Percentiles rank a stretch among this genome's conserved stretches.
Conservation (phyloP, 64 coral and sea anemone genomes). For the Dendronephthya gigantea region DNA sequence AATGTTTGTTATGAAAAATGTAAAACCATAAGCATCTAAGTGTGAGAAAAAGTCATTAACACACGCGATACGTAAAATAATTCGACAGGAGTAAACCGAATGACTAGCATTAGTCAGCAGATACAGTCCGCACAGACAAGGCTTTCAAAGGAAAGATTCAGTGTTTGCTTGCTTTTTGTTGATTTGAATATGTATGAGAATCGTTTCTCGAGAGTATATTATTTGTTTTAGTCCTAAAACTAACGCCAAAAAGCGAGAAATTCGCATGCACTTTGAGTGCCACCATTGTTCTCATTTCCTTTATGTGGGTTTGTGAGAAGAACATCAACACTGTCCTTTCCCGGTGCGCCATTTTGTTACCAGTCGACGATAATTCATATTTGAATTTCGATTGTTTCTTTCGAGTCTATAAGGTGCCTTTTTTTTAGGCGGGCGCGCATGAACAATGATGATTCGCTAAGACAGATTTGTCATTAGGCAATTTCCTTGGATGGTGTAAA, state of each 20-base stretch:
- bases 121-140: neutral
- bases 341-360: neutral
- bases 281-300: neutral
- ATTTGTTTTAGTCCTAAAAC: neutral
- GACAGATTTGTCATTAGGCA: neutral
- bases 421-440: neutral
- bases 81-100: no score
- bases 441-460: neutral
- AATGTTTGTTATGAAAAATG: no score
- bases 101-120: no score
- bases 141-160: neutral
- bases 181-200: neutral
- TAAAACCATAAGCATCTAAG: no score
- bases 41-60: no score
- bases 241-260: neutral
- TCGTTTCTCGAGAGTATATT: neutral
- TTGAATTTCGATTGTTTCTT: neutral
- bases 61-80: neutral
- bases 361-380: neutral
- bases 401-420: neutral
- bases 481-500: slow-evolving; percentile 16
- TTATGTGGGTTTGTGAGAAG: neutral
- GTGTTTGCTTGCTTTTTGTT: neutral
- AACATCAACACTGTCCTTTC: neutral
- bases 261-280: neutral